Percentiles rank a stretch among this genome's conserved stretches.
Conservation (phyloP, 2,888 invertebrate species). For the Nymphalis urticae region DNA sequence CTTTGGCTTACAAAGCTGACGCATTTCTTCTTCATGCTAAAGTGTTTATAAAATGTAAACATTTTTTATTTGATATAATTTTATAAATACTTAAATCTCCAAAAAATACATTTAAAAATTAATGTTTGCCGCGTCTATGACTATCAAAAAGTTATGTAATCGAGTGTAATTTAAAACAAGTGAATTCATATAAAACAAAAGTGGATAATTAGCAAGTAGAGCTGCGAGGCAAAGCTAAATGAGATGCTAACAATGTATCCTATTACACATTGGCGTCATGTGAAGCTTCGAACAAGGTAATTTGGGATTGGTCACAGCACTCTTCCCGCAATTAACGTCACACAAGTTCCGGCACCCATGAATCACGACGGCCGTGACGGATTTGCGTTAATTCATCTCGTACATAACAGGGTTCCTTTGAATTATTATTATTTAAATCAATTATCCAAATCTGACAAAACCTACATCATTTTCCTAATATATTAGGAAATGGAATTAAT, state of each 20-base stretch:
- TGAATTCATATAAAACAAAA: background rate
- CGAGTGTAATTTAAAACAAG: background rate
- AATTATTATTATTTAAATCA: background rate
- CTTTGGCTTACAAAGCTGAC: constrained; percentile 64
- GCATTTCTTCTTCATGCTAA: constrained; percentile 73
- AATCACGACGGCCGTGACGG: constrained; percentile 34
- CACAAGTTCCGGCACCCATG: constrained; percentile 37
- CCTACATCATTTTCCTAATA: background rate
- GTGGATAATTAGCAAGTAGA: background rate
- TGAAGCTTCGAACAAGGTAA: constrained; percentile 33
- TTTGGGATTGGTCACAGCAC: constrained; percentile 40
- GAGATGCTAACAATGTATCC: constrained; percentile 10
- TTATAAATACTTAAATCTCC: too few relatives aligned
- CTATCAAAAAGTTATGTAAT: background rate
- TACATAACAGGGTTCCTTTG: background rate
- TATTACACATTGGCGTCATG: constrained; percentile 22
- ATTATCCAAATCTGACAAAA: constrained; percentile 1
- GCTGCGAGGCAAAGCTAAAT: background rate
- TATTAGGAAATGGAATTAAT: too few relatives aligned
- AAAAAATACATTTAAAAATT: too few relatives aligned
- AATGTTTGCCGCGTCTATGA: too few relatives aligned
- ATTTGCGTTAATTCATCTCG: constrained; percentile 15
- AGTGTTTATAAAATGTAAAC: background rate
- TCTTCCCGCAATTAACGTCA: constrained; percentile 43
- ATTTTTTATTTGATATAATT: too few relatives aligned